phyloP scores from a whole-genome alignment of 2,888 invertebrate genomes.

The Dryococelus australis region DNA sequence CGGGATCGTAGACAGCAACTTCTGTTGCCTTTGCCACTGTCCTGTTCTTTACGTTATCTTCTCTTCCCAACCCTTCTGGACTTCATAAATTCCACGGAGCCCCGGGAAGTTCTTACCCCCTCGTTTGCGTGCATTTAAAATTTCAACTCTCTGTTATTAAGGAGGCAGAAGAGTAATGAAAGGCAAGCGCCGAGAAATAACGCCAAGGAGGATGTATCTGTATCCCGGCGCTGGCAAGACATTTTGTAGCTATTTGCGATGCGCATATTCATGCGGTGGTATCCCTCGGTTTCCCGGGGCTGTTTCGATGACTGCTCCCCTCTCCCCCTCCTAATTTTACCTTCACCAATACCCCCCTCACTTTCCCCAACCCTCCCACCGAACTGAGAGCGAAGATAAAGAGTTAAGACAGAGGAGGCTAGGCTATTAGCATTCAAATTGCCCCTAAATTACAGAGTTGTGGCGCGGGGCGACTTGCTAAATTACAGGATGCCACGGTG shows the following conservation, averaged over 20 bases:
- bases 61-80: too few species aligned
- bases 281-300: neutral
- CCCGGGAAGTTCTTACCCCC: neutral
- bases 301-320: neutral
- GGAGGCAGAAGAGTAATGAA: neutral
- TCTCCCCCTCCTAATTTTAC: neutral
- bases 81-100: too few species aligned
- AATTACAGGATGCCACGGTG: neutral
- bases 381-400: neutral
- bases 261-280: neutral
- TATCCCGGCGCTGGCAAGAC: neutral
- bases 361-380: too few species aligned
- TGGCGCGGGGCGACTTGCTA: neutral
- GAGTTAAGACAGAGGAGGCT: neutral
- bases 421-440: constrained; percentile 11
- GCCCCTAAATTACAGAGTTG: neutral
- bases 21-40: too few species aligned
- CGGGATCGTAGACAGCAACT: too few species aligned
- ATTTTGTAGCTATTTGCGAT: constrained; percentile 16
- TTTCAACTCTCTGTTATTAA: neutral
- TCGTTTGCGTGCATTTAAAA: constrained; percentile 12
- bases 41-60: too few species aligned
- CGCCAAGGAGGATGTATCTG: neutral
- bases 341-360: neutral
- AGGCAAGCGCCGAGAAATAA: neutral